Evolutionary conservation across 92 coral and sea anemone species (phyloP).

Genomic region (Heteractis magnifica): DNA sequence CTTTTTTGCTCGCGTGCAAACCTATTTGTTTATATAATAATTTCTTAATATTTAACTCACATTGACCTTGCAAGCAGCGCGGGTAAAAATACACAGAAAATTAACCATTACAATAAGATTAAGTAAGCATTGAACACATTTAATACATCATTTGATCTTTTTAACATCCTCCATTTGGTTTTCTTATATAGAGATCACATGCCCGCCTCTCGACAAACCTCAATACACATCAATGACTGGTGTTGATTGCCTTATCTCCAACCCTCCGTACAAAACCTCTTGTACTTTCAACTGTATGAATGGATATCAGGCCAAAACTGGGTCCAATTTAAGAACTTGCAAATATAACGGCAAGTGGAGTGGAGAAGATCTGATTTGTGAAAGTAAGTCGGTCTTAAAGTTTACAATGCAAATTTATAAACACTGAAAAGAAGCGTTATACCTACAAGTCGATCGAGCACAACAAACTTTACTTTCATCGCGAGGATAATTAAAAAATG

Average conservation of each 20-base stretch:
- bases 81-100: too few relatives aligned
- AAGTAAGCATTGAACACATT: too few relatives aligned
- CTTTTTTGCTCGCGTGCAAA: neutral
- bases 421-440: too few relatives aligned
- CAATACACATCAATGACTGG: slow-evolving; percentile 20
- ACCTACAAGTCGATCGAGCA: too few relatives aligned
- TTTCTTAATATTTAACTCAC: too few relatives aligned
- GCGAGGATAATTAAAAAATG: too few relatives aligned
- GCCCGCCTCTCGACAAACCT: slow-evolving; percentile 16
- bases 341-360: slow-evolving; percentile 50
- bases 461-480: too few relatives aligned
- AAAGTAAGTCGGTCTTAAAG: slow-evolving; percentile 25
- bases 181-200: slow-evolving; percentile 20
- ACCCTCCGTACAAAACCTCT: slow-evolving; percentile 25
- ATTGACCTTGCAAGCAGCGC: too few relatives aligned
- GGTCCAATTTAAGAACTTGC: slow-evolving; percentile 48
- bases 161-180: neutral
- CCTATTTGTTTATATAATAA: too few relatives aligned
- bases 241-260: neutral
- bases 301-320: slow-evolving; percentile 36
- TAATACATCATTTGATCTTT: too few relatives aligned
- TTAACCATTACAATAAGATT: too few relatives aligned
- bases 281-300: slow-evolving; percentile 42
- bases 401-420: too few relatives aligned
- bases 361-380: slow-evolving; percentile 36